A percentile compares a stretch with the other conserved stretches of the same genome.
phyloP scores from a whole-genome alignment of 1,140 invertebrate species.

The Manduca sexta region DNA sequence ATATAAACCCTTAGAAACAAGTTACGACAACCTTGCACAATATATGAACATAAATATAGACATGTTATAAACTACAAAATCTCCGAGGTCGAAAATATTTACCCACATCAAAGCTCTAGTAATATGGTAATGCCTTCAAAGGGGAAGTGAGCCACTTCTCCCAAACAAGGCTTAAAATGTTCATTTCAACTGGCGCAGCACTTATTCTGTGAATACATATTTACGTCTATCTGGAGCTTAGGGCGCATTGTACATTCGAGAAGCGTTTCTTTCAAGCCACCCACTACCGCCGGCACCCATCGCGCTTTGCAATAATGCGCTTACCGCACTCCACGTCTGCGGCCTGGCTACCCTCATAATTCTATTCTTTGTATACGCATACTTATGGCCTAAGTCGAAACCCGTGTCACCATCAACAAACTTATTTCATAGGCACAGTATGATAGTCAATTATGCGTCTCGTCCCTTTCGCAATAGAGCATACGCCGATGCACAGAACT shows the following conservation, averaged over 20 bases:
- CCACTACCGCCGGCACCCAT: conserved; percentile 16
- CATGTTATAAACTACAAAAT: too few relatives aligned
- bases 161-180: conserved; percentile 48
- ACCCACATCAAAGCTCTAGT: too few relatives aligned
- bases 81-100: too few relatives aligned
- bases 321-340: conserved; percentile 55
- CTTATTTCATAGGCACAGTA: conserved; percentile 36
- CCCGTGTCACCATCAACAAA: conserved; percentile 45
- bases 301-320: conserved; percentile 60
- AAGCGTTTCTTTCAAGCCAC: conserved; percentile 28
- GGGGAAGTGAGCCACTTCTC: conserved; percentile 24
- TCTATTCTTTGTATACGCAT: conserved; percentile 48
- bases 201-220: conserved; percentile 43
- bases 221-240: conserved; percentile 35
- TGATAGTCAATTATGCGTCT: conserved; percentile 21
- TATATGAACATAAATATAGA: too few relatives aligned
- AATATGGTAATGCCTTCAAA: not conserved
- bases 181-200: conserved; percentile 49
- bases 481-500: too few relatives aligned
- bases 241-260: conserved; percentile 56
- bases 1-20: too few relatives aligned
- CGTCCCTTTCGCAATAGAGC: conserved; percentile 17
- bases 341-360: conserved; percentile 54
- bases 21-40: too few relatives aligned
- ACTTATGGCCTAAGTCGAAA: conserved; percentile 55